Evolutionary conservation across 1,140 invertebrate species (phyloP).

Genomic region (Globodera rostochiensis): DNA sequence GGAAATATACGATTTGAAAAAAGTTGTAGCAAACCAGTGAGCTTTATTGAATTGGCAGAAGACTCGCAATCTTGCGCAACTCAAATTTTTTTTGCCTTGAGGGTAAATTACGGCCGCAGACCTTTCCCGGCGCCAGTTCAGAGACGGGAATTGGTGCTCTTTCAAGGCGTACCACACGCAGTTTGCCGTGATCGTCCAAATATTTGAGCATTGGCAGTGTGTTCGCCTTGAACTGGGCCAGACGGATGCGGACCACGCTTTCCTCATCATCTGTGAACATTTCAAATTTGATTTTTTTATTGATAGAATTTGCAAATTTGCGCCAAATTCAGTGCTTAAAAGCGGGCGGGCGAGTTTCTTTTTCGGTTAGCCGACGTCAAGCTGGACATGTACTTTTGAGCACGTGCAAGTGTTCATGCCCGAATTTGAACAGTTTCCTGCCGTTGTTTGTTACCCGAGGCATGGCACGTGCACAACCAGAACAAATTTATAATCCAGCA

Average conservation of each 20-base stretch:
- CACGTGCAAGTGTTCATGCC: too few species aligned
- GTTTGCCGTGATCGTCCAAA: slow-evolving; percentile 60
- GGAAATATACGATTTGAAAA: too few species aligned
- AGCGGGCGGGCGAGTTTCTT: too few species aligned
- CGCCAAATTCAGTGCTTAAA: background rate
- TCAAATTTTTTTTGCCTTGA: background rate
- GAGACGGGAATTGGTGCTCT: background rate
- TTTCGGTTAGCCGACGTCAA: too few species aligned
- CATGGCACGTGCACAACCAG: background rate
- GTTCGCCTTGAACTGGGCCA: slow-evolving; percentile 60
- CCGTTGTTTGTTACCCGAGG: too few species aligned
- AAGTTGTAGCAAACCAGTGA: too few species aligned
- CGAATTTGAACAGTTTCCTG: too few species aligned
- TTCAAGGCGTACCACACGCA: slow-evolving; percentile 57
- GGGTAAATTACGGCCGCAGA: slow-evolving; percentile 25
- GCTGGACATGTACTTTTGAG: background rate
- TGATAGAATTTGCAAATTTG: background rate
- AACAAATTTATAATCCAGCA: background rate
- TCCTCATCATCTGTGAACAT: slow-evolving; percentile 54
- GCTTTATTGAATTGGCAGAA: too few species aligned
- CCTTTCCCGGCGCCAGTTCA: slow-evolving; percentile 28
- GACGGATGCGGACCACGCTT: slow-evolving; percentile 45
- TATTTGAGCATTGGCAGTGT: slow-evolving; percentile 64
- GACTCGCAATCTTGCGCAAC: too few species aligned
- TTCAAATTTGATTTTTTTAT: slow-evolving; percentile 14